Percentiles rank a stretch among this genome's conserved stretches.
These are phyloP conservation scores for Ladona fulva DNA, from an alignment of 1,140 invertebrate genomes.

Conservation along the genomic window DNA sequence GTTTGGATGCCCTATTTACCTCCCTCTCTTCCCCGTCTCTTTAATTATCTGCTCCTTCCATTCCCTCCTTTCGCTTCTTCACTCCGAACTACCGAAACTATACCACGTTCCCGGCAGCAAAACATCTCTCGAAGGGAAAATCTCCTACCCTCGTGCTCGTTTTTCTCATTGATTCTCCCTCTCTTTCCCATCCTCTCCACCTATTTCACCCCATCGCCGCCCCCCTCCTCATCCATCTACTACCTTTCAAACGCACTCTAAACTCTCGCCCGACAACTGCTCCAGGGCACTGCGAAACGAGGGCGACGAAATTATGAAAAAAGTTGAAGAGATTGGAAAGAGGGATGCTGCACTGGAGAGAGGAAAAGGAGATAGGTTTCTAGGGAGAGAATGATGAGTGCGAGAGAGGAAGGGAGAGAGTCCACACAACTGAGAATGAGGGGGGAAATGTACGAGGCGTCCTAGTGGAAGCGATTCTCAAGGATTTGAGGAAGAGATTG, in stretches of 20 bases:
- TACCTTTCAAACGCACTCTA: background rate
- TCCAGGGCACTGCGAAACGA: background rate
- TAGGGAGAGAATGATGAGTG: background rate
- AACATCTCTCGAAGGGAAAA: no score
- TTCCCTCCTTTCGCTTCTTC: no score
- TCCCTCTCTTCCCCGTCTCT: no score
- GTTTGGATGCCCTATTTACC: no score
- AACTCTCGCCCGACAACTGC: background rate
- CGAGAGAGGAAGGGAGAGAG: background rate
- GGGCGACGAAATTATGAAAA: background rate
- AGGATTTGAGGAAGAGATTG: background rate
- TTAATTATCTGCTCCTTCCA: no score
- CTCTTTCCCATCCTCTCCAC: background rate
- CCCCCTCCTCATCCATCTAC: background rate
- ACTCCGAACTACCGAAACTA: no score
- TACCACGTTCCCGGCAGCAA: no score
- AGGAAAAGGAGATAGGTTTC: background rate
- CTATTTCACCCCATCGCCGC: background rate
- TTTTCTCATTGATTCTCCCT: background rate
- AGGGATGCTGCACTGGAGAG: background rate
- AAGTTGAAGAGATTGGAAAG: background rate
- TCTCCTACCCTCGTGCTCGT: background rate
- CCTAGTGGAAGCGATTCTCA: background rate
- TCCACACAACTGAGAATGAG: background rate
- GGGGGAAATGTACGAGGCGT: background rate